Evolutionary conservation across 2,113 vertebrate species (phyloP).

Genomic region (Antechinus stuartii): DNA sequence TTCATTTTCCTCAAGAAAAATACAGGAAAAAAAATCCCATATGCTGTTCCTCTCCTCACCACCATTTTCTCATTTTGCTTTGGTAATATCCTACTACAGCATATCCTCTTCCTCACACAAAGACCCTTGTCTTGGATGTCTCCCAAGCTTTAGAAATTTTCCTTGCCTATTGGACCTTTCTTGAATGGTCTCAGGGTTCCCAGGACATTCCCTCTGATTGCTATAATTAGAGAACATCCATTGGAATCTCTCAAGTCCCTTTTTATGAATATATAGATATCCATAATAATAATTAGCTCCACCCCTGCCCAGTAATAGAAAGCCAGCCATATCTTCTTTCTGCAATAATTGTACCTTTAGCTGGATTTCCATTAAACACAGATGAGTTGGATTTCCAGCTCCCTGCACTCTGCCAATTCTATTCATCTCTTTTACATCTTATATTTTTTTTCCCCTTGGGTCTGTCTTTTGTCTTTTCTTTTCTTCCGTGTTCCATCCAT

Average conservation of each 20-base stretch:
- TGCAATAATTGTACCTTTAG: constrained; percentile 52
- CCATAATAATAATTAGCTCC: background rate
- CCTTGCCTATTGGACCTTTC: background rate
- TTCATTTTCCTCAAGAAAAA: background rate
- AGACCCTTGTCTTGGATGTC: background rate
- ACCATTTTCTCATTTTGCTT: background rate
- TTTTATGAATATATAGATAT: background rate
- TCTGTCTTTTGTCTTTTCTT: constrained; percentile 83
- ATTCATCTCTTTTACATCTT: constrained; percentile 84
- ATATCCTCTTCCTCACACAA: background rate
- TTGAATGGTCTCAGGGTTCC: background rate
- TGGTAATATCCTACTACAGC: background rate
- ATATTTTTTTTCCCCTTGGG: constrained; percentile 83
- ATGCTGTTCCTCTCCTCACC: background rate
- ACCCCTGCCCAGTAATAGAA: constrained; percentile 20
- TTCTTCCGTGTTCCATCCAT: constrained; percentile 89
- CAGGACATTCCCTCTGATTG: background rate
- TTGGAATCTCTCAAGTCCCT: constrained; percentile 21
- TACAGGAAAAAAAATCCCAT: background rate
- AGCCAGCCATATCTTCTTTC: constrained; percentile 45
- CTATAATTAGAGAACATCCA: background rate
- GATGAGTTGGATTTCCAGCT: constrained; percentile 75
- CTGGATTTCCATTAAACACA: constrained; percentile 68
- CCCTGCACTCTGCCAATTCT: constrained; percentile 67
- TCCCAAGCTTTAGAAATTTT: background rate